These are phyloP conservation scores for Phataginus tetradactyla DNA, from an alignment of 2,797 vertebrate genomes.

Conservation along the genomic window DNA sequence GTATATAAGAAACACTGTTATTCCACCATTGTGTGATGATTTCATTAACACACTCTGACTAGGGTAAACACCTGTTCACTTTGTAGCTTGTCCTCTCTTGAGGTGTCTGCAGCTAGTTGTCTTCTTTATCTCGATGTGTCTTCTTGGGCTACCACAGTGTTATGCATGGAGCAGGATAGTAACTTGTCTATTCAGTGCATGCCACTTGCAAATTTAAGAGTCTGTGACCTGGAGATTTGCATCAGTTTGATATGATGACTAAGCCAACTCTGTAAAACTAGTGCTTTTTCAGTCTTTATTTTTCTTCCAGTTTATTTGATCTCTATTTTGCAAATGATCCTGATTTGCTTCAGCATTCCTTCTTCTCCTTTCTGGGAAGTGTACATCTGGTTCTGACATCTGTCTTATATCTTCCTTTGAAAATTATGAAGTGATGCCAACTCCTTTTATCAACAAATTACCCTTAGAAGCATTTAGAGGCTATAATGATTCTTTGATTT, in stretches of 20 bases:
- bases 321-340: conserved; percentile 78
- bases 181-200: neutral
- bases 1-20: neutral
- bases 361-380: conserved; percentile 80
- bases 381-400: conserved; percentile 81
- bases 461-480: conserved; percentile 70
- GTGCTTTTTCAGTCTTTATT: conserved; percentile 27
- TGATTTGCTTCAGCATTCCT: conserved; percentile 75
- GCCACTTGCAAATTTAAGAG: neutral
- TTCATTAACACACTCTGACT: neutral
- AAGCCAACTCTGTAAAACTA: neutral
- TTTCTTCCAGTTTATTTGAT: conserved; percentile 75
- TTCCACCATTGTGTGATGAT: neutral
- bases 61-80: neutral
- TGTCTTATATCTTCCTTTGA: conserved; percentile 81
- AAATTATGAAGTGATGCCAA: conserved; percentile 76
- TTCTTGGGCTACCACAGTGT: neutral
- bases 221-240: neutral
- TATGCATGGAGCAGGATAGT: neutral
- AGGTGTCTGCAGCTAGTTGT: neutral
- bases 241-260: neutral
- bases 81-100: neutral
- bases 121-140: neutral
- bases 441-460: conserved; percentile 78
- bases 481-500: conserved; percentile 77